phyloP scores from a whole-genome alignment of 2,888 invertebrate genomes.

The Troglohyphantes excavatus region DNA sequence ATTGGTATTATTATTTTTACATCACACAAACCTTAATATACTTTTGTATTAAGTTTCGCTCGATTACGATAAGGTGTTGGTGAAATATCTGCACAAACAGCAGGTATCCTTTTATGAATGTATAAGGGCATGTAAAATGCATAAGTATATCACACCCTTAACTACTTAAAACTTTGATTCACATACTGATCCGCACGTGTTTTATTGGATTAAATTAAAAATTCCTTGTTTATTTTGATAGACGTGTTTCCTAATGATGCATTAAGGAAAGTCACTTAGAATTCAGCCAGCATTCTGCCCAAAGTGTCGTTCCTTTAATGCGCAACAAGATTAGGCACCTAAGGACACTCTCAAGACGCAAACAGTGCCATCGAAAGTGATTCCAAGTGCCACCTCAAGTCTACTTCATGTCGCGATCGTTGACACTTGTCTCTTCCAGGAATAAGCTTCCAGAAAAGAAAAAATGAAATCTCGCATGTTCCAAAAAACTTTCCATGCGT shows the following conservation, averaged over 20 bases:
- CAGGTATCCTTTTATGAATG: too few relatives aligned
- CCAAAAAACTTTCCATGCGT: conserved; percentile 15
- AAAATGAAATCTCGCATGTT: conserved; percentile 1
- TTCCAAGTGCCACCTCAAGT: neutral
- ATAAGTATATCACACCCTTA: too few relatives aligned
- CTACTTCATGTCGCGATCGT: neutral
- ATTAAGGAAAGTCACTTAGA: neutral
- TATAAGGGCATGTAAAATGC: too few relatives aligned
- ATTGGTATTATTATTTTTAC: too few relatives aligned
- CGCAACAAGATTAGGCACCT: neutral
- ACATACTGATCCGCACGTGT: too few relatives aligned
- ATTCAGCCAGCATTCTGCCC: neutral
- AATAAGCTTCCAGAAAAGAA: neutral
- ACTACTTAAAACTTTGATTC: too few relatives aligned
- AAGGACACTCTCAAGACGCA: neutral
- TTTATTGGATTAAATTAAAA: too few relatives aligned
- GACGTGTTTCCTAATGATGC: neutral
- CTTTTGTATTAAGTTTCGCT: too few relatives aligned
- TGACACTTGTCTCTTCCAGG: neutral
- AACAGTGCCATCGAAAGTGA: neutral
- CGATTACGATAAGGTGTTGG: too few relatives aligned
- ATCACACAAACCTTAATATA: too few relatives aligned
- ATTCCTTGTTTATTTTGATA: too few relatives aligned
- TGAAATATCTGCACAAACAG: too few relatives aligned
- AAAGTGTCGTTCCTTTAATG: conserved; percentile 2